Evolutionary conservation across 2,888 invertebrate species (phyloP).

Genomic region (Dorcus parallelipipedus): DNA sequence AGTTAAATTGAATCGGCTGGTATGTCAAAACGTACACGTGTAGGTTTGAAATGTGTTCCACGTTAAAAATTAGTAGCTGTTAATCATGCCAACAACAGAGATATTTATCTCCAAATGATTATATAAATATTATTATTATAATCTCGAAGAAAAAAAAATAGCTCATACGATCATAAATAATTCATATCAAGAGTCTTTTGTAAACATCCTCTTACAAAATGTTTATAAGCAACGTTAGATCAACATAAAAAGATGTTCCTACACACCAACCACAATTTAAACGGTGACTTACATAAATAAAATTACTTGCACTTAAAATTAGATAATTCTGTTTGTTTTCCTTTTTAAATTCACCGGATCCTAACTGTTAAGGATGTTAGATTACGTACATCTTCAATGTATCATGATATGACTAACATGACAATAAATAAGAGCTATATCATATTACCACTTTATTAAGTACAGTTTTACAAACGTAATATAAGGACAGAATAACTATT

Average conservation of each 20-base stretch:
- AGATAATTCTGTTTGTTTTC: constrained; percentile 2
- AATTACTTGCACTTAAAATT: not conserved
- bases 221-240: constrained; percentile 12
- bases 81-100: no score
- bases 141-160: not conserved
- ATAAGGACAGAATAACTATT: no score
- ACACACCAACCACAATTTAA: not conserved
- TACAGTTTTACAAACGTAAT: no score
- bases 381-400: no score
- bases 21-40: no score
- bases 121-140: not conserved
- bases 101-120: not conserved
- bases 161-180: constrained; percentile 12
- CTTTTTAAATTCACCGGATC: not conserved
- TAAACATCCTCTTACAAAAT: constrained; percentile 17
- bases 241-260: not conserved
- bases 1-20: not conserved
- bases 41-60: no score
- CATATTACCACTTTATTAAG: no score
- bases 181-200: constrained; percentile 15
- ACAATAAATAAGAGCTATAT: no score
- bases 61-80: no score
- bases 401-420: no score
- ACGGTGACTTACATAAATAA: not conserved
- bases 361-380: no score